A percentile compares a stretch with the other conserved stretches of the same genome.
Evolutionary conservation across 2,797 vertebrate species (phyloP).

Genomic region (Parauchenoglanis ngamensis): DNA sequence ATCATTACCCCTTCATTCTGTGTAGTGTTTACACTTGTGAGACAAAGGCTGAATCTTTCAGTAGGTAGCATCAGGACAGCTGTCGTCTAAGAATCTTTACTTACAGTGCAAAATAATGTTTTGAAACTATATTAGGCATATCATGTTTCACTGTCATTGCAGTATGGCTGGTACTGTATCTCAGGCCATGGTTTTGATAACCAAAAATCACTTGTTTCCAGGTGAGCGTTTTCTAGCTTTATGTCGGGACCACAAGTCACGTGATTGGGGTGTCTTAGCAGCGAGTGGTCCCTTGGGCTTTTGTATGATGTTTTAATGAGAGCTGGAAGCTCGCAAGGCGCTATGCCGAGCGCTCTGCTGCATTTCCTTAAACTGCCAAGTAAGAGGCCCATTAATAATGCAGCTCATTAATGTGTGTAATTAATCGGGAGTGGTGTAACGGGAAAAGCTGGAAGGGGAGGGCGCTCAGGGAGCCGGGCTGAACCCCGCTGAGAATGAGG

Average conservation of each 20-base stretch:
- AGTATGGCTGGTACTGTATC: not conserved
- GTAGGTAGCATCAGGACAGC: not conserved
- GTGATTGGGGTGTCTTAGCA: constrained; percentile 29
- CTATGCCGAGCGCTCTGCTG: constrained; percentile 83
- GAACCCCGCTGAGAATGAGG: constrained; percentile 48
- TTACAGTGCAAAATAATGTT: not conserved
- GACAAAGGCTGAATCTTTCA: not conserved
- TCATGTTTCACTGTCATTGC: not conserved
- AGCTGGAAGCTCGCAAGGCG: constrained; percentile 75
- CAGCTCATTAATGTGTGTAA: constrained; percentile 99
- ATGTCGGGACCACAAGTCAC: constrained; percentile 20
- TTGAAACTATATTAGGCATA: not conserved
- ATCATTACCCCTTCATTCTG: not conserved
- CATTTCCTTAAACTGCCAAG: constrained; percentile 98
- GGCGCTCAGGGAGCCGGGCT: constrained; percentile 68
- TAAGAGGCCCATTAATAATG: constrained; percentile 99
- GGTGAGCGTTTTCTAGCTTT: constrained; percentile 8
- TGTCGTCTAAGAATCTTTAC: not conserved
- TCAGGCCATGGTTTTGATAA: not conserved
- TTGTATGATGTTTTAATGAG: constrained; percentile 97
- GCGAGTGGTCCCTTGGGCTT: constrained; percentile 84
- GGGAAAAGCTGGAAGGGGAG: constrained; percentile 67
- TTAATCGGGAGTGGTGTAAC: constrained; percentile 88
- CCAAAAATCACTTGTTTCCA: not conserved
- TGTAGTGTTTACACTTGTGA: not conserved